phyloP scores from a whole-genome alignment of 2,888 invertebrate genomes.

The Drosophila mimetica region DNA sequence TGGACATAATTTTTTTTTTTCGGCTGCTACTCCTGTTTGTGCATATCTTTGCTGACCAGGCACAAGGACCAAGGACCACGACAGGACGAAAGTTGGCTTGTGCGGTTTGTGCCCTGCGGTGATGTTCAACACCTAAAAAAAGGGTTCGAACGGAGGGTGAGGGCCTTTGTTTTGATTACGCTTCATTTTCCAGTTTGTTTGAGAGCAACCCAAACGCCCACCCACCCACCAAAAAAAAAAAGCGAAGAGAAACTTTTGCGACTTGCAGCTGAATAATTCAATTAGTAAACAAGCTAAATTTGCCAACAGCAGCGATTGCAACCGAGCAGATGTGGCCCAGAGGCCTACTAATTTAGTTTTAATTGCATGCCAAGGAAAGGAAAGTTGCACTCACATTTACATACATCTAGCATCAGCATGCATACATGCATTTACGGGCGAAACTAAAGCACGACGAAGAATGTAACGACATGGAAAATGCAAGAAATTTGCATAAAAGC shows the following conservation, averaged over 20 bases:
- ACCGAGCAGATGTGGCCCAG: conserved; percentile 50
- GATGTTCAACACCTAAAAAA: conserved; percentile 80
- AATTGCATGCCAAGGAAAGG: conserved; percentile 71
- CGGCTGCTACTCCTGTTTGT: conserved; percentile 34
- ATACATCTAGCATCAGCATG: neutral
- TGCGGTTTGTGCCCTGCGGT: conserved; percentile 70
- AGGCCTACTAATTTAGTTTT: conserved; percentile 80
- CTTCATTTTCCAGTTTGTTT: conserved; percentile 42
- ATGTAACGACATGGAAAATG: conserved; percentile 81
- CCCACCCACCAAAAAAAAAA: conserved; percentile 1
- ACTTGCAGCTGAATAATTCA: conserved; percentile 74
- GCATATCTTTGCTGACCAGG: conserved; percentile 77
- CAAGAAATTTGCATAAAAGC: conserved; percentile 77
- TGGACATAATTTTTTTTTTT: conserved; percentile 40
- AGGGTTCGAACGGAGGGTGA: conserved; percentile 32
- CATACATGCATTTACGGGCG: conserved; percentile 40
- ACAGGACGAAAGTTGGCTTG: conserved; percentile 55
- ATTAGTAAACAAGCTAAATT: conserved; percentile 63
- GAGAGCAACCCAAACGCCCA: conserved; percentile 7
- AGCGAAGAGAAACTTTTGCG: conserved; percentile 36
- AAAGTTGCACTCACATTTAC: conserved; percentile 28
- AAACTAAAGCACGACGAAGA: conserved; percentile 63
- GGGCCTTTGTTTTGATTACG: conserved; percentile 37
- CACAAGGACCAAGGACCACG: conserved; percentile 37
- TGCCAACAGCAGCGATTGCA: conserved; percentile 36